Base-by-base conservation (phyloP, 2,888 invertebrate genomes). In the Willowsia nigromaculata region DNA sequence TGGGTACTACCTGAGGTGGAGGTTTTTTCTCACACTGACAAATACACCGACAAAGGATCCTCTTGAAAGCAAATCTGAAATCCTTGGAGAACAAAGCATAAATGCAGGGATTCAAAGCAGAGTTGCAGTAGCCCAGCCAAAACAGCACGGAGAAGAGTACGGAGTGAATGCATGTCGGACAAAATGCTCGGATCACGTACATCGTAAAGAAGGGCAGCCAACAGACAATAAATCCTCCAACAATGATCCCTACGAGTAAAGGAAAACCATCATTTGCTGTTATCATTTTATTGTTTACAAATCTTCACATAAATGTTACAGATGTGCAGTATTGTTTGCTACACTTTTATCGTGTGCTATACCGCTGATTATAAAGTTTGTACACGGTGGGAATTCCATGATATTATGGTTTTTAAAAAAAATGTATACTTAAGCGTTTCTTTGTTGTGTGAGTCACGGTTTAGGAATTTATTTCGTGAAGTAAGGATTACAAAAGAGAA, bases 171-270 rank as follows among this genome's bases (percentile, higher is more conserved):
- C 98, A 98, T 90, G 96, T 95, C 62, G 96, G 96, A 93, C 97
- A 98, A 94, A 97, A 98, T 0, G 98, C 98, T 13, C 97, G 95
- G 85, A 98, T 96, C 74, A 98, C 95, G 94, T 99, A 99, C 94
- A 98, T 97, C 68, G 98, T 98, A 95, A 99, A 98, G 95, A 99
- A 99, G 0, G 99, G 99, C 86, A 98, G 95, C 99, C 99, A 99
- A 94, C 99, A 99, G 93, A 97, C 96, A 85, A 99, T 98, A 94
- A 99, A 99, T 68, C 98, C 97, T 0, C 99, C 99, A 3, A 99
- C 99, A 91, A 99, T 99, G 92, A 99, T 98, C 18, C 92, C 92
- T 92, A 62, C 13, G 37, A 85, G n/a, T 22, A 68, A 22, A 84
- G 30, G 9, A 18, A 65, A 82, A 62, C n/a, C 37, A 33, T n/a